Evolutionary conservation across 2,797 vertebrate species (phyloP).

Genomic region (Periparus ater): DNA sequence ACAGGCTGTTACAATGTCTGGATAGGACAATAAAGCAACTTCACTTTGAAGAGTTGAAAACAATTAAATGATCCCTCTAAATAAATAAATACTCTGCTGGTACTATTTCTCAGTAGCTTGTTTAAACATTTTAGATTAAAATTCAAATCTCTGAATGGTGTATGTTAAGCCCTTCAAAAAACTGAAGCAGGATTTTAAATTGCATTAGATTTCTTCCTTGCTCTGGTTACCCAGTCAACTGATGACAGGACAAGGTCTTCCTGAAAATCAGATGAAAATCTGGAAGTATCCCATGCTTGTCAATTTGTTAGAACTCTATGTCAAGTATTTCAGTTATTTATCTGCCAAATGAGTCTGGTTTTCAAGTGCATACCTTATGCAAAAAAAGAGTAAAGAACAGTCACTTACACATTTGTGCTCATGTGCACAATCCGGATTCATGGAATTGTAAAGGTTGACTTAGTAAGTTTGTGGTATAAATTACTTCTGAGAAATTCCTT

Average conservation of each 20-base stretch:
- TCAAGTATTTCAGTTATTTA: constrained; percentile 49
- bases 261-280: constrained; percentile 72
- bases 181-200: neutral
- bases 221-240: constrained; percentile 74
- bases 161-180: neutral
- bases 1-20: neutral
- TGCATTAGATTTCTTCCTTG: constrained; percentile 81
- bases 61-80: neutral
- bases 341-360: neutral
- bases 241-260: constrained; percentile 77
- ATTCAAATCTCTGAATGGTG: neutral
- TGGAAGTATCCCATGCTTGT: constrained; percentile 71
- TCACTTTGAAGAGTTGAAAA: neutral
- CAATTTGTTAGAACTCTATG: constrained; percentile 61
- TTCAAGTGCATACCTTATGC: neutral
- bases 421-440: neutral
- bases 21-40: neutral
- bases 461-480: neutral
- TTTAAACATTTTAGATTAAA: neutral
- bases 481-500: neutral
- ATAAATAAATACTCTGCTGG: neutral
- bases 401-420: neutral
- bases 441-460: neutral
- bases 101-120: neutral
- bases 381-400: neutral